Base-by-base conservation (phyloP, 2,113 vertebrate species). In the Apodemus speciosus region DNA sequence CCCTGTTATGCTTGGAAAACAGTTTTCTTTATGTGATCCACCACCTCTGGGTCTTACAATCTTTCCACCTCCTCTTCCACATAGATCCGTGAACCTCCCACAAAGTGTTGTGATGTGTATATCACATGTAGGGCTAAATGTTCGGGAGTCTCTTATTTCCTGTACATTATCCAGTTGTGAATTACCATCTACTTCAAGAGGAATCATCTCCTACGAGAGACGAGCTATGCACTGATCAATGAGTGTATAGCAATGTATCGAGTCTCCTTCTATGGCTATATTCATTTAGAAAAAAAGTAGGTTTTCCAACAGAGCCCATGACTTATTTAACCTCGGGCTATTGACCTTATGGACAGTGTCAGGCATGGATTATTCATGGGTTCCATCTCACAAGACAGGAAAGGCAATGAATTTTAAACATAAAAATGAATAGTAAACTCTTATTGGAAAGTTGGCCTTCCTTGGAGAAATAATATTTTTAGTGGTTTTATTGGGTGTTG, bases 401-500 rank as follows among this genome's bases (percentile, higher is more conserved):
- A 20, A 18, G 27, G 8, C 15, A 76, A 51, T 20, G 46, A 76
- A 76, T 51, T 51, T 51, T 51, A 51, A 76, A 4, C 46, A 51
- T 51, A 51, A 51, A 3, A 76, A 32, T 32, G 6, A 32, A 51
- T 32, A 51, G 7, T 76, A 3, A 51, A 18, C 7, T 51, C 25
- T 76, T 35, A 18, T 51, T 51, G 14, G 51, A 76, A 76, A 51
- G 25, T 35, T 76, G 7, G 0, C 27, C 14, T 76, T 51, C 7
- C 73, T 49, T 76, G 73, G 23, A 49, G 27, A 49, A 75, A 75
- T 46, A 75, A n/a, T 49, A 49, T 76, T 76, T 66, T 51, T 51
- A 9, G 30, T 32, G 27, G 6, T 15, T 51, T 76, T 51, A 51
- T 20, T 18, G 15, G 98, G 98, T 97, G 94, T 40, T 98, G 98